phyloP scores from a whole-genome alignment of 2,797 vertebrate genomes.

The Typhlichthys subterraneus region DNA sequence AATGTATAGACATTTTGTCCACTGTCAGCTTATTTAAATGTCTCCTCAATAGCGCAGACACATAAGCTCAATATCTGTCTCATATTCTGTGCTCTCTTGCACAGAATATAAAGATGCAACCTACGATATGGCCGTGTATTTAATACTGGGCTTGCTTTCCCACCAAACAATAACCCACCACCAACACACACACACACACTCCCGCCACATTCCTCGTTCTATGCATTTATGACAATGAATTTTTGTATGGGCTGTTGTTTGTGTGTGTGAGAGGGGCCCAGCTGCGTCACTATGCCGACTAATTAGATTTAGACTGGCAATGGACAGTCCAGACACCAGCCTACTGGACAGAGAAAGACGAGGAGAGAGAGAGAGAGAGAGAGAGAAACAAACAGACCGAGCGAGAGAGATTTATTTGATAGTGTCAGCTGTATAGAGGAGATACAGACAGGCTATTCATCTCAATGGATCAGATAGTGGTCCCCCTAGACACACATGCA shows the following conservation, averaged over 20 bases:
- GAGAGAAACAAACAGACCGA: constrained; percentile 31
- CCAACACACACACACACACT: neutral
- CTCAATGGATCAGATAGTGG: constrained; percentile 77
- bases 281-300: constrained; percentile 52
- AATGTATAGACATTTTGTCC: constrained; percentile 3
- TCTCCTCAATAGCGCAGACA: constrained; percentile 17
- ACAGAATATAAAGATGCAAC: constrained; percentile 16
- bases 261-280: constrained; percentile 32
- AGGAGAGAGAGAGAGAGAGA: neutral
- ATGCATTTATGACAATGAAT: constrained; percentile 37
- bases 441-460: constrained; percentile 79
- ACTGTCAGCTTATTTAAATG: constrained; percentile 26
- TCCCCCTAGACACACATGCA: constrained; percentile 34
- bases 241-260: constrained; percentile 4
- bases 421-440: constrained; percentile 72
- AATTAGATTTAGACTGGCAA: constrained; percentile 46
- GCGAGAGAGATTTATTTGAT: constrained; percentile 67
- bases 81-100: constrained; percentile 14
- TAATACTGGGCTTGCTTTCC: constrained; percentile 17
- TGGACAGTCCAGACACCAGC: constrained; percentile 30
- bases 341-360: constrained; percentile 12
- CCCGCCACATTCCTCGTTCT: constrained; percentile 7
- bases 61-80: constrained; percentile 24
- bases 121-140: constrained; percentile 25
- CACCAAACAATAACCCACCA: neutral